Base-by-base conservation (phyloP, 2,113 vertebrate species). In the Polyodon spathula region DNA sequence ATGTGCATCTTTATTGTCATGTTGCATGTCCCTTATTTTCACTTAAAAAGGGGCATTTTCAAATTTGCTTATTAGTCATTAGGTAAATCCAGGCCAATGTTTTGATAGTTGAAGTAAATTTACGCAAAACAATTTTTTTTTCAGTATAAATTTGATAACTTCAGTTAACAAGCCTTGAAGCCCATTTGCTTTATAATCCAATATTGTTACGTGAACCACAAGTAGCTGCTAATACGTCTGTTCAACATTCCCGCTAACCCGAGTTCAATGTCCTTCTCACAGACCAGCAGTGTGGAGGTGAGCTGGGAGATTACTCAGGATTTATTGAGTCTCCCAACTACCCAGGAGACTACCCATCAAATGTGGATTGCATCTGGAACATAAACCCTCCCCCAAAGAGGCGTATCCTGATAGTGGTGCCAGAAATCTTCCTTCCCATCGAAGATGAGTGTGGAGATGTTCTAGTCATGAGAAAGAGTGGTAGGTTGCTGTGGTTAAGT, bases 251-350 rank as follows among this genome's bases (percentile, higher is more conserved):
- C 7, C 15, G 40, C 7, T 10, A 38, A 40, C 14, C 37, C 14
- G 2, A 37, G 14, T 11, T 8, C 41, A 6, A 17, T 43, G 11
- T 14, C 8, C 4, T n/a, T 4, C 71, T 60, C 63, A 14, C 75
- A 90, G 88, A 90, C 74, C 86, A 86, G 71, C 84, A 85, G 66
- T 90, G 88, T 39, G 88, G 88, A 58, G 88, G 88, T 1, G 84
- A 90, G 60, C 83, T 90, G 0, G 88, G 88, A 2, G 88, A 90
- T 62, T 90, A 90, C 50, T 88, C 85, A 0, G 88, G 88, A 54
- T 90, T 84, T 65, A 88, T 90, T 14, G 88, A 90, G 65, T 89
- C 87, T 0, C 87, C 87, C 64, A 90, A 90, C 75, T 90, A 89
- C 60, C 88, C 88, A 1, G 88, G 88, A 11, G 84, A 90, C 70